phyloP scores from a whole-genome alignment of 2,888 invertebrate genomes.

The Platynereis dumerilii region DNA sequence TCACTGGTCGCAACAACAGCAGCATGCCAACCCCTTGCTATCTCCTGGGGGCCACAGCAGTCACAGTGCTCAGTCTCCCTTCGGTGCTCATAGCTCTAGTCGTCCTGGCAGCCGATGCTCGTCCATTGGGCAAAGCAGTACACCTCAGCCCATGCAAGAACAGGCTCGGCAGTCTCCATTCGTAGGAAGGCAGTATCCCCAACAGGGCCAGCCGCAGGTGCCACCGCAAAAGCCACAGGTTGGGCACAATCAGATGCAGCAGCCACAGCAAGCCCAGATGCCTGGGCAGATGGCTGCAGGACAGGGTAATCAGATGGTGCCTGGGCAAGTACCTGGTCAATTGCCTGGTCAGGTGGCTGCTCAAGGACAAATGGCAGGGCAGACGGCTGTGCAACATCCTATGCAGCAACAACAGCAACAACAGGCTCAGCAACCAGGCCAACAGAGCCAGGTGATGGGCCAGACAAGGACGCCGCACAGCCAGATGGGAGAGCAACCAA shows the following conservation, averaged over 20 bases:
- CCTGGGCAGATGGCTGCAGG: background rate
- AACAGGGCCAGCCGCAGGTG: background rate
- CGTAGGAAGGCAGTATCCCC: too few relatives aligned
- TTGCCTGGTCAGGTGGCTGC: background rate
- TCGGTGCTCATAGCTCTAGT: too few relatives aligned
- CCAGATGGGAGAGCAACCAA: background rate
- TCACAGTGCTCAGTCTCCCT: too few relatives aligned
- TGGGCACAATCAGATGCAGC: constrained; percentile 10
- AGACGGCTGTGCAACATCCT: too few relatives aligned
- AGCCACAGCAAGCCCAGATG: background rate
- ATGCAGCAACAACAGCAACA: background rate
- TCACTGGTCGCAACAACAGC: too few relatives aligned
- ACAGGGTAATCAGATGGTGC: background rate
- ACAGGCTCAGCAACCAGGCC: background rate
- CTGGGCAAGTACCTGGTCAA: background rate
- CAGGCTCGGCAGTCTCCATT: too few relatives aligned
- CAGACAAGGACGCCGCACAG: constrained; percentile 1
- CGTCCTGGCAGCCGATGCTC: too few relatives aligned
- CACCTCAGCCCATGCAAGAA: too few relatives aligned
- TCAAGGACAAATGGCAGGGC: too few relatives aligned
- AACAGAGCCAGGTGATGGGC: background rate
- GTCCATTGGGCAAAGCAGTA: too few relatives aligned
- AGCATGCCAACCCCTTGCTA: too few relatives aligned
- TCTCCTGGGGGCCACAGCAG: too few relatives aligned
- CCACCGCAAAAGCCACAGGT: background rate